These are phyloP conservation scores for Gnatocerus cornutus DNA, from an alignment of 2,888 invertebrate species.

Conservation along the genomic window DNA sequence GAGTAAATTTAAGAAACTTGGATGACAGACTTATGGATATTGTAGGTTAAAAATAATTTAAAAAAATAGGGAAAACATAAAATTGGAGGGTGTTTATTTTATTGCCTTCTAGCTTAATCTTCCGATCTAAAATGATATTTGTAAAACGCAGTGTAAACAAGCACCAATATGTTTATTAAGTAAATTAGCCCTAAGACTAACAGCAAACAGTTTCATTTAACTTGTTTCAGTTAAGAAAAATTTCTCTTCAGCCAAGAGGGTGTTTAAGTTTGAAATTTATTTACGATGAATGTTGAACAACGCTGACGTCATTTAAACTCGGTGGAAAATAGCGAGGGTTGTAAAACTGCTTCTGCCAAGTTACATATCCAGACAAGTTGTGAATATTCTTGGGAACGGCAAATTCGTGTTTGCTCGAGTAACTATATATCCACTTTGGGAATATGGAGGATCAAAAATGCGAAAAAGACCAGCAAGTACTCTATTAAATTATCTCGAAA, in stretches of 20 bases:
- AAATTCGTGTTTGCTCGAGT: conserved; percentile 11
- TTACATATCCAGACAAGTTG: conserved; percentile 4
- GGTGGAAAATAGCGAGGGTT: conserved; percentile 7
- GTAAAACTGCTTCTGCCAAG: conserved; percentile 13
- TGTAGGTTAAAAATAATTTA: no score
- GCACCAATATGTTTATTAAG: conserved; percentile 11
- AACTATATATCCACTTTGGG: neutral
- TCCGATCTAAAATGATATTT: no score
- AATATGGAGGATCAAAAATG: conserved; percentile 1
- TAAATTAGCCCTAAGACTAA: conserved; percentile 4
- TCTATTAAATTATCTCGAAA: no score
- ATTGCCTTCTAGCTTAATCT: no score
- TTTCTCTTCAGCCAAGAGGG: neutral
- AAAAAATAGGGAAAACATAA: no score
- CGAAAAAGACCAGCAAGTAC: neutral
- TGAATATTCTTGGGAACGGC: conserved; percentile 6
- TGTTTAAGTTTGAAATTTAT: conserved; percentile 15
- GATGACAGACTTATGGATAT: no score
- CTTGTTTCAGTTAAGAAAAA: neutral
- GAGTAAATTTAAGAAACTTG: no score
- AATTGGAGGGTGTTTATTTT: no score
- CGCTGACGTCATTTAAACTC: conserved; percentile 7
- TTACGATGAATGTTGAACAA: conserved; percentile 16
- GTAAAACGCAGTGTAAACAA: neutral
- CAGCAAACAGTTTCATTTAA: conserved; percentile 12